Evolutionary conservation across 2,888 invertebrate species (phyloP), one percentile per base, ranked within the genome.

Genomic region (Tricholauxania praeusta): DNA sequence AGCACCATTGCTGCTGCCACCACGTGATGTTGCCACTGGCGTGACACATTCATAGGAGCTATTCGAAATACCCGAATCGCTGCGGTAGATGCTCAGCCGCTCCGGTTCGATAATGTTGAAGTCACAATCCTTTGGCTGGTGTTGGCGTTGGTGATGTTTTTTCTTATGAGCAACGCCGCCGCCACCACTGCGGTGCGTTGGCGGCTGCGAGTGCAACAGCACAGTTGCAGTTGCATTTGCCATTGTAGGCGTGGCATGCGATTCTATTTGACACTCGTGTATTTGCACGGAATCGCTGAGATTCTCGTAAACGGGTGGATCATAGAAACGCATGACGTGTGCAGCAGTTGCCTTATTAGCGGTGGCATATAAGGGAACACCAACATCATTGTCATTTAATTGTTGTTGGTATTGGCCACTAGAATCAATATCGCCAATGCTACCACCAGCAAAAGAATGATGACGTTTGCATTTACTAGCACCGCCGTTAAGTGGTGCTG

Each of bases 221-320:
- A 82, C 82, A 1, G 82, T 82, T 69, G 84, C 80, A 17, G 78
- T 75, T 70, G 80, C 78, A n/a, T n/a, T n/a, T 72, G 69, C 28
- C 55, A 75, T 73, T 71, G 79, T 78, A 71, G 80, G 75, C 67
- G 74, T 68, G 79, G 79, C 81, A 78, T 77, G 74, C 70, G 78
- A 75, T 71, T 81, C 80, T 74, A 82, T 81, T 69, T 80, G 80
- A 73, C 82, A 83, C 84, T 92, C 92, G 75, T 90, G 90, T 47
- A 92, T 89, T 86, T 92, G 92, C 76, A 92, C 91, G 17, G 91
- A 91, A 82, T 92, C 92, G 59, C 91, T 91, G 71, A 92, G 85
- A 82, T 92, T 91, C 84, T 92, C 91, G 83, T 91, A 92, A 74
- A 89, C 83, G 72, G 87, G 87, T 75, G 86, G 86, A 80, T 87